Base-by-base conservation (phyloP, 2,113 vertebrate genomes). In the Cacatua alba region DNA sequence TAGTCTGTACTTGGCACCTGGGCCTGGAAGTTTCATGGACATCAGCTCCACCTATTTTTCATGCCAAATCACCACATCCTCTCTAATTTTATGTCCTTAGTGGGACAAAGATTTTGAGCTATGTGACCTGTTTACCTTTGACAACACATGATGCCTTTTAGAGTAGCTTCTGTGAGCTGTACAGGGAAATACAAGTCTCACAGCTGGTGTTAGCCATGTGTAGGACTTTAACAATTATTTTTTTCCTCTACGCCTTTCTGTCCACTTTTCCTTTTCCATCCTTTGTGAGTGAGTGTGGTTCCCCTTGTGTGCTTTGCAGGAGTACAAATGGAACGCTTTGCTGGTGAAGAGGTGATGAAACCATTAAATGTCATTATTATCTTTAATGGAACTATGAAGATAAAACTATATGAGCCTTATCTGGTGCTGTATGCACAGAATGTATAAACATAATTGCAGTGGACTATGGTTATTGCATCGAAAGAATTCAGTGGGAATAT, bases 401-500 rank as follows among this genome's bases (percentile, higher is more conserved):
- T 60, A 82, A 89, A 91, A 86, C 39, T 68, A 12, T 60, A 51
- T 44, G 26, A 82, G 39, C 18, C 35, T 82, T 91, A 68, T 86
- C 51, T 91, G 39, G 17, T 71, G 21, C 25, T 60, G 21, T 68
- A 68, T 41, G 46, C 68, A 74, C 10, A 91, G 72, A 88, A 49
- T 39, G 39, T 13, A 39, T 39, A 86, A 81, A 29, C 5, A 5
- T 81, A 86, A 71, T 49, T 94, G 43, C 9, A 4, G 35, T 37
- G 77, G 80, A 71, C 72, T 78, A 1, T 37, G 48, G 17, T 68
- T 94, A 60, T 86, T 94, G 88, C 17, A 39, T 60, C 21, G 52
- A 75, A 92, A 79, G 33, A 17, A 82, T 95, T 88, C 86, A 71
- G 48, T 67, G 55, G 43, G 92, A 95, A 86, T 82, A 88, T 59